Base-by-base conservation (phyloP, 1,140 invertebrate species). In the Trissolcus basalis region DNA sequence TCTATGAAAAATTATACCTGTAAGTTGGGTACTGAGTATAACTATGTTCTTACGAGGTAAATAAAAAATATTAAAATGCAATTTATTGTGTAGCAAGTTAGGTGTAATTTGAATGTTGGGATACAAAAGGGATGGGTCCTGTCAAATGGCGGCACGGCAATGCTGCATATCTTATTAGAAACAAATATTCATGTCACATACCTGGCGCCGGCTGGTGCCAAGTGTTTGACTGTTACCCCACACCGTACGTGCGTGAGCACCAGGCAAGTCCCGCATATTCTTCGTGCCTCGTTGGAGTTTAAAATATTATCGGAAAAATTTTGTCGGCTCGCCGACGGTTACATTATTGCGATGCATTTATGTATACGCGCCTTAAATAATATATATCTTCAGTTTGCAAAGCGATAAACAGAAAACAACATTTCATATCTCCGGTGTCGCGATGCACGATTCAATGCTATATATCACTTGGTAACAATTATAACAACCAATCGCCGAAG, bases 111-210 rank as follows among this genome's bases (percentile, higher is more conserved):
- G 72, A 79, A 80, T 76, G 65, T 72, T 47, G 49, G 36, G 43
- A 35, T 39, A 47, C 11, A 14, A 9, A 41, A 61, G 15, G 60
- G 53, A 59, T 60, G 63, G 36, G 51, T 15, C 12, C 13, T 81
- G 82, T 86, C 82, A 85, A 87, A 86, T 84, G 80, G 80, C 78
- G 71, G 50, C 71, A 73, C 75, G 68, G 76, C 81, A 67, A 79
- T 80, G 81, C 81, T 79, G 83, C 86, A 83, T 88, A 87, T 87
- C 84, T 87, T 87, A 88, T 87, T 87, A 88, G 85, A 87, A 87
- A 86, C 87, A 86, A 88, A 87, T 87, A 88, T 88, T 88, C 87
- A 87, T 88, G 86, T 88, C 87, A 88, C 87, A 88, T 87, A 87
- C 81, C 80, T 60, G 85, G 85, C 81, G 77, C 86, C 87, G 83